These are phyloP conservation scores for Eupithecia subfuscata DNA, from an alignment of 2,888 invertebrate species.

Conservation along the genomic window DNA sequence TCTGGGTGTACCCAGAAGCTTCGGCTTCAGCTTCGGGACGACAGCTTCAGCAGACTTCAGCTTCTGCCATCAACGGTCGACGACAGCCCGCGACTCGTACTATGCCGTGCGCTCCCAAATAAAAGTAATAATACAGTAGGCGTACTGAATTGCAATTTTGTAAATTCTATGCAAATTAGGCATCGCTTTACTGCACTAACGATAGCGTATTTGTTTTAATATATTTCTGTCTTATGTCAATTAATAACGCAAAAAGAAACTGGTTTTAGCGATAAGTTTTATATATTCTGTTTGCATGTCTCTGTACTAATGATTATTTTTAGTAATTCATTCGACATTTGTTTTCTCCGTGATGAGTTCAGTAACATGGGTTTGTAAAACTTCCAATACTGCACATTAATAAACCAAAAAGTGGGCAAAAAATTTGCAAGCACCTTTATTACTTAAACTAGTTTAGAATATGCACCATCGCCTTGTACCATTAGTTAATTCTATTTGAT, in stretches of 20 bases:
- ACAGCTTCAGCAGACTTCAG: too few species aligned
- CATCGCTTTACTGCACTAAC: background rate
- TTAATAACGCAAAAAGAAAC: background rate
- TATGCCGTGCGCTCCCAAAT: background rate
- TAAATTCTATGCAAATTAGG: background rate
- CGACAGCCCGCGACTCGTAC: background rate
- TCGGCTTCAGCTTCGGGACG: too few species aligned
- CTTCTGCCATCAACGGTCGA: too few species aligned
- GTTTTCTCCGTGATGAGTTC: too few species aligned
- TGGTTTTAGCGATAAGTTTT: background rate
- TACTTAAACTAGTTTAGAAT: too few species aligned
- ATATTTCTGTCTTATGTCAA: background rate
- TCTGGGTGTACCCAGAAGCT: too few species aligned
- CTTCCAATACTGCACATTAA: too few species aligned
- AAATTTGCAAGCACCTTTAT: too few species aligned
- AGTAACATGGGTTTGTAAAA: background rate
- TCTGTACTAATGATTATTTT: background rate
- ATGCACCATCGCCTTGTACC: too few species aligned
- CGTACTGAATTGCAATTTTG: background rate
- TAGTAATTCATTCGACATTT: background rate
- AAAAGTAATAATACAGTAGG: background rate
- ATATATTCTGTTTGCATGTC: background rate
- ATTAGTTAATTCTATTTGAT: too few species aligned
- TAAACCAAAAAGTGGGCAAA: too few species aligned
- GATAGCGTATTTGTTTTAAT: background rate